Evolutionary conservation across 1,140 invertebrate species (phyloP).

Genomic region (Rhizoglyphus robini): DNA sequence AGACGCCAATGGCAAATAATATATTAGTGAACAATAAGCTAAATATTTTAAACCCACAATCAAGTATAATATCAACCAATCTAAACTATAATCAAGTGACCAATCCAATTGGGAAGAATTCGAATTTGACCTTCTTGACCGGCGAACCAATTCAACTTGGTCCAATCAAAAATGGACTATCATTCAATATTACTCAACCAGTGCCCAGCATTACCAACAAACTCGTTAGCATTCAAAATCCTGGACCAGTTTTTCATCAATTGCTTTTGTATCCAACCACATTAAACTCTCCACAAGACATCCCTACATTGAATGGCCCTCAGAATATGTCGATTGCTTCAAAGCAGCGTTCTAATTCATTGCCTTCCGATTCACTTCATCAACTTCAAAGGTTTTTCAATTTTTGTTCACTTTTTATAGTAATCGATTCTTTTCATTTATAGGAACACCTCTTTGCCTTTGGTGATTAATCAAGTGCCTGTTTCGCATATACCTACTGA

Average conservation of each 20-base stretch:
- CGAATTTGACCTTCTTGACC: slow-evolving; percentile 29
- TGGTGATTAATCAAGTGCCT: slow-evolving; percentile 18
- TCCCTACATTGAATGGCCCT: background rate
- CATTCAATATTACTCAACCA: background rate
- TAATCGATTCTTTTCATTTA: slow-evolving; percentile 15
- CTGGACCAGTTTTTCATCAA: background rate
- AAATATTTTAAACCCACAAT: slow-evolving; percentile 25
- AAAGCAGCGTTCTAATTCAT: background rate
- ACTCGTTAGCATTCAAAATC: background rate
- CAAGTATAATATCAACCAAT: slow-evolving; percentile 38
- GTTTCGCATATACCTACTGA: background rate
- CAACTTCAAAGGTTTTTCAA: background rate
- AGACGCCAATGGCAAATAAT: slow-evolving; percentile 24
- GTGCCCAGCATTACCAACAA: background rate
- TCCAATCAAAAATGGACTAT: slow-evolving; percentile 6
- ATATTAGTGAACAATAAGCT: background rate
- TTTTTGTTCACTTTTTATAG: background rate
- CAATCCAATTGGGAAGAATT: slow-evolving; percentile 30
- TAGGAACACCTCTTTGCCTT: slow-evolving; percentile 20
- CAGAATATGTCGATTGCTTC: background rate
- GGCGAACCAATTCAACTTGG: slow-evolving; percentile 5
- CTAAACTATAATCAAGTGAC: slow-evolving; percentile 56
- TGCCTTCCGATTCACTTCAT: background rate
- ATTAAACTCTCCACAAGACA: background rate
- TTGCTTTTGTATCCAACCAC: background rate